Evolutionary conservation across 2,888 invertebrate genomes (phyloP), one percentile per base, ranked within the genome.

Genomic region (Orthonychiurus folsomi): DNA sequence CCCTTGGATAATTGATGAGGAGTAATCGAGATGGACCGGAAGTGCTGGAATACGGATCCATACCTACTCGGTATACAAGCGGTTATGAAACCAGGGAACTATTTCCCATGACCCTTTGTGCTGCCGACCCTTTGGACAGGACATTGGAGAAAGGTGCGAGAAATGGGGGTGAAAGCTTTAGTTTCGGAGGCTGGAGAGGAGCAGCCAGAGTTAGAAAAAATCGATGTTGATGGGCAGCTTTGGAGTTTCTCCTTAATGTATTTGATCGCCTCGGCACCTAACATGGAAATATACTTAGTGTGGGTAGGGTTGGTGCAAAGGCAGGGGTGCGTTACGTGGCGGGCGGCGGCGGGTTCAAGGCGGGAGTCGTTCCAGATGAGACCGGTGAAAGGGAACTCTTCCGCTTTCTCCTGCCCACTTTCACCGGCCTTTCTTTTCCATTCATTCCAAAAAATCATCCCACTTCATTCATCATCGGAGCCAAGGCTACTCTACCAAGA

Each of bases 281-380:
- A 66, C 66, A 66, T 62, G 66, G 60, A 66, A 66, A 64, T 50
- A 61, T 63, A 66, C 66, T 66, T 64, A 64, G 52, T n/a, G 52
- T n/a, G 20, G 23, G n/a, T 12, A 52, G 52, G 9, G n/a, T 48
- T 48, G 12, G 48, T 48, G n/a, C 48, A n/a, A 48, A n/a, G n/a
- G n/a, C 12, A 12, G 48, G n/a, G n/a, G n/a, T 48, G n/a, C n/a
- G 48, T 48, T 15, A 48, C 25, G n/a, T n/a, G n/a, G n/a, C n/a
- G n/a, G n/a, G n/a, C n/a, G n/a, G n/a, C n/a, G n/a, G n/a, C n/a
- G n/a, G 15, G 37, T 5, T 15, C 37, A 37, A 37, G 37, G 37
- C 37, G 15, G 15, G 37, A 37, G 37, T 37, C 37, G 37, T 37
- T 37, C 15, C 37, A 37, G 15, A 37, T 15, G 37, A 37, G 37